Base-by-base conservation (phyloP, 2,113 vertebrate species). In the Phalacrocorax carbo region DNA sequence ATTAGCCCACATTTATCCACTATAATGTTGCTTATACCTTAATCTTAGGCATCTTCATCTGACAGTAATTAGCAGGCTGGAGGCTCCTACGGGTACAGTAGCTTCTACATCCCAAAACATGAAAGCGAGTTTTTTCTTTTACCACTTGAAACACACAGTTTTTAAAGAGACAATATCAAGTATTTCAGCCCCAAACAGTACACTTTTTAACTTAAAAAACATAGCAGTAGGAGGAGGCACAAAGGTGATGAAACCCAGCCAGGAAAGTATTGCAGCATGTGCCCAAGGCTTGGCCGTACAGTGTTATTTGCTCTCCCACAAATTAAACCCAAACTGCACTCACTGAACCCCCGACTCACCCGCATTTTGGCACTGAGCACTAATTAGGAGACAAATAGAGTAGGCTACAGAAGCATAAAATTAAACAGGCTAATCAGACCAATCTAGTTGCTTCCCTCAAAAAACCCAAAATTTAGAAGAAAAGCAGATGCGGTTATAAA, bases 31-130 rank as follows among this genome's bases (percentile, higher is more conserved):
- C 94, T 95, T 94, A 89, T 82, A 88, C 93, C 96, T 95, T 97
- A 95, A 95, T 95, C 86, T 95, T 79, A 73, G 72, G 82, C 91
- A 93, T 96, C 93, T 93, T 92, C 82, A 94, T 91, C 78, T 94
- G 91, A 96, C 86, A 83, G 91, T 97, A 97, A 97, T 95, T 96
- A 97, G 91, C 84, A 97, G 78, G 86, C 95, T 97, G 90, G 71
- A 93, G 84, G 79, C 86, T 97, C 95, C 95, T 96, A 40, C 2
- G 79, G 81, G 93, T 86, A 87, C 92, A 82, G 91, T 77, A 93
- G 87, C 77, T 89, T 90, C 87, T 48, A 71, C 1, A 0, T 66
- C 87, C 91, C 93, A 90, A 86, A 96, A 94, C 93, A 95, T 91
- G 91, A 97, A 96, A 96, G 91, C 3, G 12, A 91, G 26, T 29